A percentile compares a stretch with the other conserved stretches of the same genome.
Conservation (phyloP, 2,888 invertebrate genomes). For the Spisula subtruncata region DNA sequence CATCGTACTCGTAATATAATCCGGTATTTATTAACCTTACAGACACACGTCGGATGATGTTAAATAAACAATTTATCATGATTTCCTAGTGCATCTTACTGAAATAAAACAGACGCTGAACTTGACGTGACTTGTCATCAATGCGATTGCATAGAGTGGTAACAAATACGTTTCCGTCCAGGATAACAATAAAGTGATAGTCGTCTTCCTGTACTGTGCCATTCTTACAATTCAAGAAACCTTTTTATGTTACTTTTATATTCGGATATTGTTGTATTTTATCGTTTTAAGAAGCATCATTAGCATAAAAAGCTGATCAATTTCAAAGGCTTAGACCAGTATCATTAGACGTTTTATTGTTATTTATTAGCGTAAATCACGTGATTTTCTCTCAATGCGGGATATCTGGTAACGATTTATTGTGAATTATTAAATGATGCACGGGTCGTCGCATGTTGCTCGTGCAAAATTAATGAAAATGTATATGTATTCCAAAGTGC, state of each 20-base stretch:
- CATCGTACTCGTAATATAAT: too few species aligned
- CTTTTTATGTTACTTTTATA: background rate
- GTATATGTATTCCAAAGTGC: background rate
- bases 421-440: background rate
- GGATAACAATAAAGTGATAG: background rate
- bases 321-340: background rate
- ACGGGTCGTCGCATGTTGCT: background rate
- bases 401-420: background rate
- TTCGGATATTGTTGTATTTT: background rate
- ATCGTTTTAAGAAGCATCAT: background rate
- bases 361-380: background rate
- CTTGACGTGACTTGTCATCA: background rate
- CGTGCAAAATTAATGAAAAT: background rate
- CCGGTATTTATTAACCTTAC: too few species aligned
- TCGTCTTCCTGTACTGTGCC: background rate
- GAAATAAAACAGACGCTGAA: background rate
- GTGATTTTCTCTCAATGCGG: background rate
- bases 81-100: background rate
- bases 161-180: background rate
- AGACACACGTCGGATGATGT: too few species aligned
- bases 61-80: background rate
- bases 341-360: background rate
- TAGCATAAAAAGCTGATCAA: slow-evolving; percentile 13
- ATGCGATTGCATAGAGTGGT: background rate
- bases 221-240: background rate